phyloP scores from a whole-genome alignment of 2,113 vertebrate genomes.

The Actinemys pallida region DNA sequence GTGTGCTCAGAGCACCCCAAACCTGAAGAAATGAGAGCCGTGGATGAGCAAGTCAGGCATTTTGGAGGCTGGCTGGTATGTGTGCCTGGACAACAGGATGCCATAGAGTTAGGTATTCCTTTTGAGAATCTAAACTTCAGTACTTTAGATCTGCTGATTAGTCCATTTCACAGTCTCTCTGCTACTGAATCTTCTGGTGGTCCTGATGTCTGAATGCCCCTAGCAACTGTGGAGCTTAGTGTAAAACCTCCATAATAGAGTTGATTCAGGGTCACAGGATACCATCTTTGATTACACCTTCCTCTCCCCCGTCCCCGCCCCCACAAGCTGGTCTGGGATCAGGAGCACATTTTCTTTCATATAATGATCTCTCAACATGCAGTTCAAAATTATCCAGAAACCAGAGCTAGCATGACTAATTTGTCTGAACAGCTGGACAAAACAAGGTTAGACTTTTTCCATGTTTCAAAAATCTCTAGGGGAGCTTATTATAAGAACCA shows the following conservation, averaged over 20 bases:
- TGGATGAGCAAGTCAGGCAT: neutral
- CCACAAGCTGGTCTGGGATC: neutral
- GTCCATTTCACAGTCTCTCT: neutral
- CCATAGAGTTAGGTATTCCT: neutral
- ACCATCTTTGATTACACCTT: neutral
- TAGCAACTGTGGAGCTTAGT: neutral
- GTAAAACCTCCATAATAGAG: slow-evolving; percentile 9
- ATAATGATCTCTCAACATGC: slow-evolving; percentile 3
- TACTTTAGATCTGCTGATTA: neutral
- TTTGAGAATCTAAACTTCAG: neutral
- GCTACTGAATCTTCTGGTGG: neutral
- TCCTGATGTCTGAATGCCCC: neutral
- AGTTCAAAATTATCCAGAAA: slow-evolving; percentile 1
- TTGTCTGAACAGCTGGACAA: slow-evolving; percentile 56
- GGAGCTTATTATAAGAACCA: slow-evolving; percentile 38
- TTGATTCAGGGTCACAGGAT: neutral
- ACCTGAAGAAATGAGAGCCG: neutral
- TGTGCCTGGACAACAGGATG: neutral
- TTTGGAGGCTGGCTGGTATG: neutral
- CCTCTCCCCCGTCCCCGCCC: neutral
- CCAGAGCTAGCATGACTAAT: slow-evolving; percentile 37
- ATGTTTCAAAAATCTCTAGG: slow-evolving; percentile 45
- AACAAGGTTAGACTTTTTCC: slow-evolving; percentile 17
- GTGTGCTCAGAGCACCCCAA: neutral
- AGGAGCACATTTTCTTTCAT: neutral